Evolutionary conservation across 2,888 invertebrate genomes (phyloP).

Genomic region (Fragum fragum): DNA sequence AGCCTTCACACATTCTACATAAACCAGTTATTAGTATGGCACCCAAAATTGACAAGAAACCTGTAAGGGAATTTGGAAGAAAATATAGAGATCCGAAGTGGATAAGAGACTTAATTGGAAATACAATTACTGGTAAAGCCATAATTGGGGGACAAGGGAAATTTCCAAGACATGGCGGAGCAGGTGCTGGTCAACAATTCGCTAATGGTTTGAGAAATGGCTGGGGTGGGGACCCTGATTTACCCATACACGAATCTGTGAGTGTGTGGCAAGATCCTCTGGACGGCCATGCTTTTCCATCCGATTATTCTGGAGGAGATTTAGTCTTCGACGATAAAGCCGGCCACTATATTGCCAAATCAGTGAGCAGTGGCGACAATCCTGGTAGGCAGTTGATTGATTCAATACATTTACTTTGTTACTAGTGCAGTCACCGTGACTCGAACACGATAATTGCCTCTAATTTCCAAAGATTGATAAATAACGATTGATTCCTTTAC

Average conservation of each 20-base stretch:
- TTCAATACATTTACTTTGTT: no score
- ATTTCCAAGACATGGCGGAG: slow-evolving; percentile 52
- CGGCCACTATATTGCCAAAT: slow-evolving; percentile 16
- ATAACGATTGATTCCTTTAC: no score
- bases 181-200: slow-evolving; percentile 20
- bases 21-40: not conserved
- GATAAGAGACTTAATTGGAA: slow-evolving; percentile 37
- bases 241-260: slow-evolving; percentile 23
- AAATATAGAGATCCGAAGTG: not conserved
- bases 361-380: not conserved
- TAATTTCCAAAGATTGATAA: no score
- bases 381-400: slow-evolving; percentile 7
- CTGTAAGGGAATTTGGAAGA: not conserved
- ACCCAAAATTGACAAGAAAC: not conserved
- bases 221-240: slow-evolving; percentile 39
- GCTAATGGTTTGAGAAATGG: slow-evolving; percentile 47
- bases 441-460: no score
- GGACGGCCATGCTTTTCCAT: slow-evolving; percentile 28
- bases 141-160: slow-evolving; percentile 38
- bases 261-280: slow-evolving; percentile 47
- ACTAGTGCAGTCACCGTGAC: no score
- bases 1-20: not conserved
- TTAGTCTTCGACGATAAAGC: slow-evolving; percentile 27
- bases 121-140: slow-evolving; percentile 32
- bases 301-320: slow-evolving; percentile 32